Evolutionary conservation across 1,140 invertebrate species (phyloP), one percentile per base, ranked within the genome.

Genomic region (Drosophila athabasca): DNA sequence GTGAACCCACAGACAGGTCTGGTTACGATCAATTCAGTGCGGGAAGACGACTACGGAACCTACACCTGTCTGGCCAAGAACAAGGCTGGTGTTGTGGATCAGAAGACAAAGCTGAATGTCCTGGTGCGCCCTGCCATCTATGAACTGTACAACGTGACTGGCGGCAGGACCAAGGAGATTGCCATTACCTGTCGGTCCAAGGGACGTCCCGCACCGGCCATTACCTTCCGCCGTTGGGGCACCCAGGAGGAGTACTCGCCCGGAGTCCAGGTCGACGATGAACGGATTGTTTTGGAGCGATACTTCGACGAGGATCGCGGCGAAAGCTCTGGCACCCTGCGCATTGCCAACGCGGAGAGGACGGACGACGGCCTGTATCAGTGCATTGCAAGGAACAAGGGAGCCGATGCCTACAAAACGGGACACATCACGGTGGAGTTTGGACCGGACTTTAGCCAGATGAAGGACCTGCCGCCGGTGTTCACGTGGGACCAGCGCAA

Each of bases 351-450:
- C 44, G 76, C 95, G 15, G 93, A 92, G 48, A 94, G 95, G 43
- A 92, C 93, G 1, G 96, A 98, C 91, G 97, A 98, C 92, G 97
- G 97, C 1, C 91, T 98, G 1, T 98, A 98, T 91, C 96, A 95
- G 80, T 98, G 97, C 83, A 94, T 96, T 41, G 97, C 97, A 0
- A 92, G 93, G 60, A 98, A 98, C 79, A 94, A 94, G 76, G 96
- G 95, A n/a, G 96, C 95, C 11, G 93, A 93, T 35, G 94, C 94
- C 1, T 94, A 93, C 64, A 95, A 94, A 76, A 96, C 95, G 77
- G 97, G 96, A 1, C 97, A 98, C 89, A 92, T 98, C 24, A 95
- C 95, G 1, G 95, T 98, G 2, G 95, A 98, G 82, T 97, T 97
- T 91, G 94, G 94, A 6, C 97, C 96, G 2, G 94, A 95, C 1